phyloP scores from a whole-genome alignment of 2,113 vertebrate genomes.

The Garra rufa region DNA sequence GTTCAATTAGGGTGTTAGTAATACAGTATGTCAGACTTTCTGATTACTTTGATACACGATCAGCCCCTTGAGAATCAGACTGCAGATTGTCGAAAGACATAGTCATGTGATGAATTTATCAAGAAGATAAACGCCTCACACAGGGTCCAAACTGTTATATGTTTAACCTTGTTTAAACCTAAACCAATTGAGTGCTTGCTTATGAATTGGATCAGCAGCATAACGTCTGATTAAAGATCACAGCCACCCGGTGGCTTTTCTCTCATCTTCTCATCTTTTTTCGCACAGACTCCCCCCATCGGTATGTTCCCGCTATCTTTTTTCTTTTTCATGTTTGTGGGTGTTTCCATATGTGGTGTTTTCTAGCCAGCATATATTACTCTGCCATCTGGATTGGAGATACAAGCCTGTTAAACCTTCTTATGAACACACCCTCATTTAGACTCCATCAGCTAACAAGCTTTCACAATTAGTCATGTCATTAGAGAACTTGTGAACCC shows the following conservation, averaged over 20 bases:
- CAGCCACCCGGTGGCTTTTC: neutral
- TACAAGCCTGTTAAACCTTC: slow-evolving; percentile 27
- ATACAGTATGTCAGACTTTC: slow-evolving; percentile 15
- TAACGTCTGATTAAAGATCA: neutral
- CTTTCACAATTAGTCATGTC: slow-evolving; percentile 40
- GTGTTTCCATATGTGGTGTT: slow-evolving; percentile 48
- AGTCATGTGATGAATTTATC: neutral
- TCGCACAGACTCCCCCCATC: neutral
- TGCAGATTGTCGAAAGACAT: neutral
- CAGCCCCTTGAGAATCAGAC: slow-evolving; percentile 6
- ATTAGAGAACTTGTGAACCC: slow-evolving; percentile 22
- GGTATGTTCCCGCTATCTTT: slow-evolving; percentile 15
- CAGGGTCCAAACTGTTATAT: neutral
- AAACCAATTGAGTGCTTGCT: neutral
- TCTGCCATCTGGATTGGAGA: slow-evolving; percentile 43
- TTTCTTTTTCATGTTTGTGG: slow-evolving; percentile 37
- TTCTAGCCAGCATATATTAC: slow-evolving; percentile 49
- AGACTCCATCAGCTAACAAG: slow-evolving; percentile 34
- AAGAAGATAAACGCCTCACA: neutral
- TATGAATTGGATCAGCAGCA: neutral
- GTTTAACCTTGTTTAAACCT: neutral
- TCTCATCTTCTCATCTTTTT: neutral
- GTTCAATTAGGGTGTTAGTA: slow-evolving; percentile 22
- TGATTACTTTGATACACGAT: slow-evolving; percentile 30
- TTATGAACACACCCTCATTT: slow-evolving; percentile 33